Evolutionary conservation across 1,140 invertebrate genomes (phyloP).

Genomic region (Cepaea nemoralis): DNA sequence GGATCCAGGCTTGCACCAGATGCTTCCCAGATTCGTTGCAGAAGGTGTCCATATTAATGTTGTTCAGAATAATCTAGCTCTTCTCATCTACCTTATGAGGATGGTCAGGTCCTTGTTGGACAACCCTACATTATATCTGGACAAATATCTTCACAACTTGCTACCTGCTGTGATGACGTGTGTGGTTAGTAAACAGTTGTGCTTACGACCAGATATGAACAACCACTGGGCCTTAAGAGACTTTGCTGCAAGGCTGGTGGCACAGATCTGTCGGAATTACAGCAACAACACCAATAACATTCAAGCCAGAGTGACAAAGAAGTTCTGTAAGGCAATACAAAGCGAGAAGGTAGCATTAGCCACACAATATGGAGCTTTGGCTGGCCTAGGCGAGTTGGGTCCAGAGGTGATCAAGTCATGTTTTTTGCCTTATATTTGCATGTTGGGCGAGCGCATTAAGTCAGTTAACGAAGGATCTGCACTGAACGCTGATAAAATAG

Average conservation of each 20-base stretch:
- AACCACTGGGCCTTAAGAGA: slow-evolving; percentile 99
- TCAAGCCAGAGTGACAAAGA: slow-evolving; percentile 91
- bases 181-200: slow-evolving; percentile 95
- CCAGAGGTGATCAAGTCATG: slow-evolving; percentile 93
- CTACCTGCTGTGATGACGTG: slow-evolving; percentile 97
- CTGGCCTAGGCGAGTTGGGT: slow-evolving; percentile 88
- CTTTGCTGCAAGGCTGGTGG: slow-evolving; percentile 94
- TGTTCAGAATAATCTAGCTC: slow-evolving; percentile 96
- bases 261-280: slow-evolving; percentile 96
- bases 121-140: slow-evolving; percentile 94
- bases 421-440: slow-evolving; percentile 87
- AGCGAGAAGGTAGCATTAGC: slow-evolving; percentile 89
- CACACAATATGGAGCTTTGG: slow-evolving; percentile 92
- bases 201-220: slow-evolving; percentile 93
- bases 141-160: slow-evolving; percentile 98
- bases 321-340: slow-evolving; percentile 82
- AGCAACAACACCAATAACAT: slow-evolving; percentile 96
- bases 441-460: slow-evolving; percentile 88
- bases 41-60: slow-evolving; percentile 96
- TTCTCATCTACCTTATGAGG: slow-evolving; percentile 98
- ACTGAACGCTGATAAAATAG: slow-evolving; percentile 84
- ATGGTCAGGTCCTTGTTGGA: slow-evolving; percentile 95
- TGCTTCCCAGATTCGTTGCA: slow-evolving; percentile 96
- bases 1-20: slow-evolving; percentile 98
- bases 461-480: slow-evolving; percentile 78